Evolutionary conservation across 2,888 invertebrate species (phyloP).

Genomic region (Didymodactylos carnosus): DNA sequence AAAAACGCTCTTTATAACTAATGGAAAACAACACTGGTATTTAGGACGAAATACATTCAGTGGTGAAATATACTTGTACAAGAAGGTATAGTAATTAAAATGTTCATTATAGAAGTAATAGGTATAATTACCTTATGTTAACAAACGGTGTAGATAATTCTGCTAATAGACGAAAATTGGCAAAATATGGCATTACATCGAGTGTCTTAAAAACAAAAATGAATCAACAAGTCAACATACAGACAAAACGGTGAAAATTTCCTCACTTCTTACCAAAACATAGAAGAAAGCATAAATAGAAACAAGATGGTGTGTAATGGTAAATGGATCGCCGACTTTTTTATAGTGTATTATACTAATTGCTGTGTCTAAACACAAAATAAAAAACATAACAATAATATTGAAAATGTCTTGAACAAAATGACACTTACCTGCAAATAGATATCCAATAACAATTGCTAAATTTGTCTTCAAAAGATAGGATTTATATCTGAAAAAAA

Average conservation of each 20-base stretch:
- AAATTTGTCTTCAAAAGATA: slow-evolving; percentile 24
- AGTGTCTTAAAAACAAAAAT: too few relatives aligned
- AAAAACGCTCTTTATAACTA: too few relatives aligned
- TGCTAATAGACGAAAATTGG: slow-evolving; percentile 30
- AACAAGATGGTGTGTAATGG: slow-evolving; percentile 27
- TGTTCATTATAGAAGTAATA: too few relatives aligned
- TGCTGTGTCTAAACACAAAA: slow-evolving; percentile 18
- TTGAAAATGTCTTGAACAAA: not conserved
- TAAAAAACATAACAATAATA: not conserved
- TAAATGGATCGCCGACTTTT: slow-evolving; percentile 25
- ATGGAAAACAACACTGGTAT: too few relatives aligned
- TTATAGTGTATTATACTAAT: slow-evolving; percentile 19
- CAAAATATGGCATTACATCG: slow-evolving; percentile 29
- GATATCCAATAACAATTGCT: slow-evolving; percentile 29
- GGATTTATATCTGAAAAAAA: slow-evolving; percentile 19
- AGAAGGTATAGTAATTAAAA: too few relatives aligned
- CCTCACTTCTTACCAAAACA: slow-evolving; percentile 30
- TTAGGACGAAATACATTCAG: too few relatives aligned
- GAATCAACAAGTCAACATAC: too few relatives aligned
- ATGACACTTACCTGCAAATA: slow-evolving; percentile 16
- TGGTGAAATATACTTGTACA: too few relatives aligned
- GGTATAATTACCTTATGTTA: slow-evolving; percentile 31
- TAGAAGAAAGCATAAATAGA: slow-evolving; percentile 29
- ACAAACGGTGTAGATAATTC: slow-evolving; percentile 33
- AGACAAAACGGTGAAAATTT: too few relatives aligned